Conservation (phyloP, 2,113 vertebrate species). For the Petrocephalus zakoni region DNA sequence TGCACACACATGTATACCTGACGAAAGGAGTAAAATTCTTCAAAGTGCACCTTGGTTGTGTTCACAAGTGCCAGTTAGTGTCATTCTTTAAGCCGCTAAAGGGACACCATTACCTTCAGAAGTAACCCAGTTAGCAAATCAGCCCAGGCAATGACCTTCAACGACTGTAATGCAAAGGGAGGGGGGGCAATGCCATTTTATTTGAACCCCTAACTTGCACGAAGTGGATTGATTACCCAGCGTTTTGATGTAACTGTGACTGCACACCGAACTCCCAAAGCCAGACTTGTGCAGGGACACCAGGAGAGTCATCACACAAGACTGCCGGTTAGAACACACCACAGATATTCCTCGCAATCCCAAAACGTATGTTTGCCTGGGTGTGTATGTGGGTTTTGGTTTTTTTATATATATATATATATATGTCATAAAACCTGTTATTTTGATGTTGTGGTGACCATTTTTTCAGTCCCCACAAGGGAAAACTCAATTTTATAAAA, state of each 20-base stretch:
- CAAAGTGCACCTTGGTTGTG: constrained; percentile 47
- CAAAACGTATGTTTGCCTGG: too few relatives aligned
- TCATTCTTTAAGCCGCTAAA: not conserved
- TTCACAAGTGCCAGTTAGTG: not conserved
- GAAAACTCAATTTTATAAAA: too few relatives aligned
- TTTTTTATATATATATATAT: too few relatives aligned
- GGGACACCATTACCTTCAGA: not conserved
- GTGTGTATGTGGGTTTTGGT: too few relatives aligned
- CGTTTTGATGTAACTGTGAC: not conserved
- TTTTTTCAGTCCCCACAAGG: too few relatives aligned
- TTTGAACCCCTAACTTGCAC: not conserved
- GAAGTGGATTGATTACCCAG: not conserved
- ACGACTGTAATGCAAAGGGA: not conserved
- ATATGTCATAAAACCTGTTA: too few relatives aligned
- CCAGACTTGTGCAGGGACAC: not conserved
- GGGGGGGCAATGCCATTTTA: not conserved
- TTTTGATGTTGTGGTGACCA: too few relatives aligned
- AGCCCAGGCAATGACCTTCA: not conserved
- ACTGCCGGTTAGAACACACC: not conserved
- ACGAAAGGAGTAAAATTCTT: constrained; percentile 55
- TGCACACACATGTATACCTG: constrained; percentile 61
- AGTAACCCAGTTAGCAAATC: not conserved
- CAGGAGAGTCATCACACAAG: not conserved
- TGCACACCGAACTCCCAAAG: not conserved
- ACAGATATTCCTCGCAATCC: not conserved